Base-by-base conservation (phyloP, 2,113 vertebrate species). In the Periophthalmus modestus region DNA sequence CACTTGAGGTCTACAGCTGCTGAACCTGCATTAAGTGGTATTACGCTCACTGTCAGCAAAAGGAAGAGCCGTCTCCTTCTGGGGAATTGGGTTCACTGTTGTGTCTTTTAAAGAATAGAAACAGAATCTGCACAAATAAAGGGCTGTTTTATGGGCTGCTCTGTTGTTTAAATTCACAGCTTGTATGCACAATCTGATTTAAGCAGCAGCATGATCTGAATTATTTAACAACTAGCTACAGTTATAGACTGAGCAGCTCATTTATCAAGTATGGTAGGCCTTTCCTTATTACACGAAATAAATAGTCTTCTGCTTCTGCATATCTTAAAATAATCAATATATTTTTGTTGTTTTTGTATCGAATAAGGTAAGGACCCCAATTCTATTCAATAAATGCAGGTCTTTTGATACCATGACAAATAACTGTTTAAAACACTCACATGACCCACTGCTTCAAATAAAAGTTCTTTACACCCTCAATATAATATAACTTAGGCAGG, bases 11-110 rank as follows among this genome's bases (percentile, higher is more conserved):
- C 66, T 75, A n/a, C 74, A 77, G 84, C 74, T 87, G 87, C 85
- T 87, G 86, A 88, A 85, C 76, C 76, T 74, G 82, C 81, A 85
- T 85, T 82, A 85, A 87, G 75, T 77, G 69, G 77, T 65, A 72
- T 85, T 86, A 85, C 28, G 71, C 76, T 74, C 78, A 81, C 82
- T 80, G 84, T 88, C 80, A 85, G 82, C 74, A 74, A 75, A 77
- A 84, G 75, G 65, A 81, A 86, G 82, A 69, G 54, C 15, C 69
- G 66, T 74, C 71, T 73, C 71, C 75, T 85, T 82, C 68, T 66
- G 71, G 72, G 73, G 74, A 89, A 87, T 76, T 79, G 77, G 71
- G 81, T 76, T 88, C 77, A 75, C 63, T 18, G 24, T 39, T 78
- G 18, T 79, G n/a, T 75, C 73, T 79, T 83, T 85, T 16, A 81